A percentile compares a stretch with the other conserved stretches of the same genome.
phyloP scores from a whole-genome alignment of 2,888 invertebrate species.

The Chrysolina haemoptera region DNA sequence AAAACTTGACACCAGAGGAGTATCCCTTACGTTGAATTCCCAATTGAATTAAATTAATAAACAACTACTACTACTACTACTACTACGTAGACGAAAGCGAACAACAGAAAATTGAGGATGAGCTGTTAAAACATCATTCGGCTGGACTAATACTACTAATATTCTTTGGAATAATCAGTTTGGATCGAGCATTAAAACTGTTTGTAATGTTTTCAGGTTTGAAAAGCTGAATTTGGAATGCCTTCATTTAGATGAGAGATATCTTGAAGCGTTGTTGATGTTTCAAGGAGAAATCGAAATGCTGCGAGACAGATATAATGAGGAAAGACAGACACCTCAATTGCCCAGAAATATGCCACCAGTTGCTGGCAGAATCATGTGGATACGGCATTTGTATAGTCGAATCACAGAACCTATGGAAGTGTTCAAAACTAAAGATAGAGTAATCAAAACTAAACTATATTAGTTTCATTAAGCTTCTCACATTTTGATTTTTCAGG shows the following conservation, averaged over 20 bases:
- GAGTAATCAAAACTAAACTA: slow-evolving; percentile 49
- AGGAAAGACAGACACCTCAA: slow-evolving; percentile 81
- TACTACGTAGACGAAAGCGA: too few relatives aligned
- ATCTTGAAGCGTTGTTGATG: slow-evolving; percentile 79
- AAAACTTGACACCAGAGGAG: too few relatives aligned
- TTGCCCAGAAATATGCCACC: slow-evolving; percentile 85
- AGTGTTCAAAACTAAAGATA: slow-evolving; percentile 69
- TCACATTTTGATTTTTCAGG: slow-evolving; percentile 60
- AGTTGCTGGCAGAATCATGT: slow-evolving; percentile 84
- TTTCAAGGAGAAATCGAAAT: slow-evolving; percentile 80
- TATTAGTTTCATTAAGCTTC: not conserved
- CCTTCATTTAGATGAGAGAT: slow-evolving; percentile 82
- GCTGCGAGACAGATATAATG: slow-evolving; percentile 83
- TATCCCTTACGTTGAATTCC: too few relatives aligned
- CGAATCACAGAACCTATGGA: slow-evolving; percentile 85
- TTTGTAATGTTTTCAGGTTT: slow-evolving; percentile 72
- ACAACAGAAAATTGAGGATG: too few relatives aligned
- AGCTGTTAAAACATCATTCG: too few relatives aligned
- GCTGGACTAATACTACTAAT: too few relatives aligned
- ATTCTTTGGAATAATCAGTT: too few relatives aligned
- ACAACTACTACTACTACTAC: too few relatives aligned
- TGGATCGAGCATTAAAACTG: too few relatives aligned
- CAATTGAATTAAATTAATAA: too few relatives aligned
- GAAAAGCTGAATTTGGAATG: slow-evolving; percentile 81
- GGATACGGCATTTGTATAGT: slow-evolving; percentile 85